Evolutionary conservation across 2,888 invertebrate genomes (phyloP), one percentile per base, ranked within the genome.

Genomic region (Lacanobia oleracea): DNA sequence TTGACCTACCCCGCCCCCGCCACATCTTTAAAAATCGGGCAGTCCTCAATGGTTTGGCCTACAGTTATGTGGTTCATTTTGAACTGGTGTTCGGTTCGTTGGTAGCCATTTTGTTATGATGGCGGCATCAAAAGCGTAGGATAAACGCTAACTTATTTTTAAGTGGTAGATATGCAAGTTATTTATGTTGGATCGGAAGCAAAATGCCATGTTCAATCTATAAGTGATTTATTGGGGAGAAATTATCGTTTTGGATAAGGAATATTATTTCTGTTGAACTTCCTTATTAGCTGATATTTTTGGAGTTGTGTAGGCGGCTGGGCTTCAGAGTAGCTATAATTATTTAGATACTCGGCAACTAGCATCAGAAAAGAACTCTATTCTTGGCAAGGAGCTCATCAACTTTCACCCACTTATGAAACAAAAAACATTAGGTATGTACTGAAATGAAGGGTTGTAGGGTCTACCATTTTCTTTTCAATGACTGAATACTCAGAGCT

Each of bases 71-170:
- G 71, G 90, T 54, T 89, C 90, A 81, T 74, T 71, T 78, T 86
- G 86, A 12, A 74, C 21, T 90, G 90, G 92, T 82, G 48, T 50
- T 63, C 37, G 64, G 63, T 51, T 72, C 68, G 72, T 85, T 85
- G 81, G 69, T 81, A 78, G 82, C 86, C 88, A 88, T 92, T 92
- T 91, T 93, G 92, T 93, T 93, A 91, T 92, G 91, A 92, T 91
- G 91, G 86, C 86, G 84, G 89, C 89, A 89, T 86, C 85, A 83
- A 79, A 86, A 89, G 90, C 86, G 45, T 81, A 74, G 91, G 91
- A 90, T 93, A 90, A 91, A 91, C 87, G 90, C 88, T 89, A 90
- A 92, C 91, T 94, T 94, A 94, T 94, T 95, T 94, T 94, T 93
- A 93, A 93, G 91, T 91, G 90, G 86, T 89, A 91, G 90, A 93